Evolutionary conservation across 2,888 invertebrate genomes (phyloP), one percentile per base, ranked within the genome.

Genomic region (Pteria penguin): DNA sequence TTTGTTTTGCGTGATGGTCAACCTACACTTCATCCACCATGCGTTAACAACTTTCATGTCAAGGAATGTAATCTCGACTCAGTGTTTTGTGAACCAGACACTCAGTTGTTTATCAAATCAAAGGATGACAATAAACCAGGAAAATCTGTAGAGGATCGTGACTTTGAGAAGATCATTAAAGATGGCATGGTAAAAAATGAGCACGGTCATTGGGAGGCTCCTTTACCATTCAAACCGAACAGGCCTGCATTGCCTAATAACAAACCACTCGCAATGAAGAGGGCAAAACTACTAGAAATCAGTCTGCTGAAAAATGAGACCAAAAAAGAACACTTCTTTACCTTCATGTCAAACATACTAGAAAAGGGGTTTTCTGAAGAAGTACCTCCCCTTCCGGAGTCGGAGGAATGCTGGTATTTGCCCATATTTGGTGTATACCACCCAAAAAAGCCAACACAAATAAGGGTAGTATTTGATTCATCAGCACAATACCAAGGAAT

Each of bases 1-100:
- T 36, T 45, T 45, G 24, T 78, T 29, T 32, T 75, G 14, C 33
- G 22, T 18, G 54, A 75, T 60, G 75, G 78, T n/a, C 61, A 66
- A 54, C 63, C 69, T 14, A 29, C 70, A 18, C 31, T 72, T 14
- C 66, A 71, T 71, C 32, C 54, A 31, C 75, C 67, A 1, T 72
- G 75, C 32, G 8, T 32, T 2, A 75, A 71, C 33, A 58, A 52
- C 4, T 27, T 78, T 60, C 29, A 65, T 14, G 31, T 78, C 11
- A 74, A 55, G 45, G 69, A 71, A 5, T 63, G 36, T 45, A 66
- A 57, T 29, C 26, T 66, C 36, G 26, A 57, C n/a, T n/a, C 58
- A 4, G 26, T 58, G 4, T 58, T 58, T 24, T 58, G 58, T 58
- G 27, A 58, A 2, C 58, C 58, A 27, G 58, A 58, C 58, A 58